These are phyloP conservation scores for Chrysogorgia sp. DNA, from an alignment of 92 coral and sea anemone species.

Conservation along the genomic window DNA sequence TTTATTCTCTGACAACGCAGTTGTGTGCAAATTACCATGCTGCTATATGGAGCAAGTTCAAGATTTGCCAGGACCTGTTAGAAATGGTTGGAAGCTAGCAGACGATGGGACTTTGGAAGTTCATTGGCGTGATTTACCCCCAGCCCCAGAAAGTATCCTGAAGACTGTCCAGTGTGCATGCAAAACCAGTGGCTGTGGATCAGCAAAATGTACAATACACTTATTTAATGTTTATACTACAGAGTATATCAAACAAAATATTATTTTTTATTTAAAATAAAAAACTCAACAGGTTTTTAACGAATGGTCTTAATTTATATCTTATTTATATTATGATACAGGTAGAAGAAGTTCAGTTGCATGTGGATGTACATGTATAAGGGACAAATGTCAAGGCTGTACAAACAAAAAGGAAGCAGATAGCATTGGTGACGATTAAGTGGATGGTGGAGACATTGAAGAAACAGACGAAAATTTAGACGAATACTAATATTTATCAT, in stretches of 20 bases:
- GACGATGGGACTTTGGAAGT: slow-evolving; percentile 49
- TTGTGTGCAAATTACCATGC: slow-evolving; percentile 59
- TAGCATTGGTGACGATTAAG: background rate
- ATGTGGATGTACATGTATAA: slow-evolving; percentile 1
- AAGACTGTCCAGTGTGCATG: slow-evolving; percentile 24
- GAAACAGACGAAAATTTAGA: background rate
- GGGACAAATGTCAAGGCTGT: slow-evolving; percentile 23
- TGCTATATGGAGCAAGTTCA: slow-evolving; percentile 53
- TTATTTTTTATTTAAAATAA: too few species aligned
- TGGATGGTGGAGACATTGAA: slow-evolving; percentile 3
- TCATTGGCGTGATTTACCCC: background rate
- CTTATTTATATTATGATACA: too few species aligned
- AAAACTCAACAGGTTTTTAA: too few species aligned
- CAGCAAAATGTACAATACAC: too few species aligned
- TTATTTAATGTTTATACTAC: too few species aligned
- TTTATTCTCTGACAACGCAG: too few species aligned
- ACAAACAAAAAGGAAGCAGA: slow-evolving; percentile 21
- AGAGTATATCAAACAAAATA: too few species aligned
- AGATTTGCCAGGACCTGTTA: slow-evolving; percentile 42
- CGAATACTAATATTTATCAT: too few species aligned
- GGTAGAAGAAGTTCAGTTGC: too few species aligned
- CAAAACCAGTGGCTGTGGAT: slow-evolving; percentile 20
- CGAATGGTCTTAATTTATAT: background rate
- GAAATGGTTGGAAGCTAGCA: slow-evolving; percentile 51
- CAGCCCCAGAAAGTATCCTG: too few species aligned